Percentiles rank a stretch among this genome's conserved stretches.
Conservation (phyloP, 2,113 vertebrate genomes). For the Procavia capensis region DNA sequence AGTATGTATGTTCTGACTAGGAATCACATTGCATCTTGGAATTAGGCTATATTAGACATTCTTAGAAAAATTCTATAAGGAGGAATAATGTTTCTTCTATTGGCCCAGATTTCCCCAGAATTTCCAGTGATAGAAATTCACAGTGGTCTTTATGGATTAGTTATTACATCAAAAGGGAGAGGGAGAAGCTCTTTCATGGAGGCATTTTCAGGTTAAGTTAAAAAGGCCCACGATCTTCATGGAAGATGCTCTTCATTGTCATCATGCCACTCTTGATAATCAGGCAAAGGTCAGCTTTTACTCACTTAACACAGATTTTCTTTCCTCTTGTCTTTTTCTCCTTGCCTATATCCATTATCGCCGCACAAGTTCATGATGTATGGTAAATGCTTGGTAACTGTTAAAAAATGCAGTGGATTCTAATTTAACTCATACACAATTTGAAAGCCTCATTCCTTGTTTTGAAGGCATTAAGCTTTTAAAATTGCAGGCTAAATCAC, state of each 20-base stretch:
- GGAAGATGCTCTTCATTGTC: not conserved
- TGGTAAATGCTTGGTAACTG: not conserved
- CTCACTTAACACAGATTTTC: not conserved
- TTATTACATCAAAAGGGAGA: not conserved
- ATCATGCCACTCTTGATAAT: not conserved
- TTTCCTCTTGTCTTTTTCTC: not conserved
- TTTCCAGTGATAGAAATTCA: slow-evolving; percentile 34
- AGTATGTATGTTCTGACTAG: slow-evolving; percentile 47
- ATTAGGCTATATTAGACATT: slow-evolving; percentile 16
- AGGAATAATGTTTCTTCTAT: slow-evolving; percentile 58
- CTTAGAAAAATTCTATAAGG: slow-evolving; percentile 61
- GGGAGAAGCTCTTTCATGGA: not conserved
- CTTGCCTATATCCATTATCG: not conserved
- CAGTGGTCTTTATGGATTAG: not conserved
- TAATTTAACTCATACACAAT: not conserved
- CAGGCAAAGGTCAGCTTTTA: not conserved
- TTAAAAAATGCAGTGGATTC: not conserved
- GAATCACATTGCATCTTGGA: slow-evolving; percentile 53
- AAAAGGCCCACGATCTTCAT: not conserved
- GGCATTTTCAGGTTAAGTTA: slow-evolving; percentile 24
- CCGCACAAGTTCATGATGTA: not conserved
- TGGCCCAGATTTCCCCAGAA: slow-evolving; percentile 47
- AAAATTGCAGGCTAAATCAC: not conserved
- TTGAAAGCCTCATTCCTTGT: not conserved
- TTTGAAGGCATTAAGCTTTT: not conserved